A percentile compares a stretch with the other conserved stretches of the same genome.
Evolutionary conservation across 2,113 vertebrate species (phyloP).

Genomic region (Stictonetta naevosa): DNA sequence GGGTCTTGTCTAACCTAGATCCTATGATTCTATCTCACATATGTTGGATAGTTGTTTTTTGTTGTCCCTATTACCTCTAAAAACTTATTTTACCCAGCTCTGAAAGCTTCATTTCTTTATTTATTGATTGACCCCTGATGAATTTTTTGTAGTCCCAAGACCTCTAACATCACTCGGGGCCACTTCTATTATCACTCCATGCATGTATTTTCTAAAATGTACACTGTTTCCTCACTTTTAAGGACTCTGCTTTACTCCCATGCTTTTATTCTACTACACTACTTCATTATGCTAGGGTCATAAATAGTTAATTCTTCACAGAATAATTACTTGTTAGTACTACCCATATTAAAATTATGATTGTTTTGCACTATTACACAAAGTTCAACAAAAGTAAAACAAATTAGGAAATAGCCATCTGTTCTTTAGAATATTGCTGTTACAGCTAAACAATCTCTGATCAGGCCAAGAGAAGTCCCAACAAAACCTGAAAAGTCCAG

Average conservation of each 20-base stretch:
- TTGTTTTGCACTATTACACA: not conserved
- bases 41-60: not conserved
- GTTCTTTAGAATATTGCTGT: conserved; percentile 6
- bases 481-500: not conserved
- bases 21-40: not conserved
- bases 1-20: not conserved
- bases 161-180: not conserved
- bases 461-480: not conserved
- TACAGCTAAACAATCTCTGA: not conserved
- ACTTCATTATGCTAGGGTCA: not conserved
- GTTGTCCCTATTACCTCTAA: not conserved
- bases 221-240: not conserved
- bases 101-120: not conserved
- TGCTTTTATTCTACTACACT: not conserved
- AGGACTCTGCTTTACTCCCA: not conserved
- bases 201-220: not conserved
- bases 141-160: not conserved
- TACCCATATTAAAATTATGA: not conserved
- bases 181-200: not conserved
- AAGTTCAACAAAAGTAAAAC: conserved; percentile 8
- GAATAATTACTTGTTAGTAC: not conserved
- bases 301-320: not conserved
- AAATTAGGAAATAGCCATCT: not conserved
- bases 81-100: not conserved
- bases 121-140: not conserved